Evolutionary conservation across 2,113 vertebrate genomes (phyloP).

Genomic region (Trogon melanurus): DNA sequence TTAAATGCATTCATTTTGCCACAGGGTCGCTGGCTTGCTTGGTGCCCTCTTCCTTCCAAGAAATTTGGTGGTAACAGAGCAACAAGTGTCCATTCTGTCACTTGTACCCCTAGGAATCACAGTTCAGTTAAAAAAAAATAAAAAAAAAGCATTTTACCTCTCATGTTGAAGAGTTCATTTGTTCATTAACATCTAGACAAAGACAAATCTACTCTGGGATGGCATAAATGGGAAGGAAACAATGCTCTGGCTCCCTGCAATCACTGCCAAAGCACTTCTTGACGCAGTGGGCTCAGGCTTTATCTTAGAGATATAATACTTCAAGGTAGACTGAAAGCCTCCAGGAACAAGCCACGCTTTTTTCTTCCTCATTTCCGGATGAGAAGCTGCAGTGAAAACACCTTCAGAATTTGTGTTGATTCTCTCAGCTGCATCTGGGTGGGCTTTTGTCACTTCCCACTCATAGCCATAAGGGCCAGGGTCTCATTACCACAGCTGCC

Average conservation of each 20-base stretch:
- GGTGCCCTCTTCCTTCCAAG: not conserved
- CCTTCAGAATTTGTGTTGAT: not conserved
- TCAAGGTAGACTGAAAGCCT: not conserved
- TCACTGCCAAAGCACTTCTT: not conserved
- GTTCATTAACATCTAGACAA: not conserved
- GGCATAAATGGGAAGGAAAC: not conserved
- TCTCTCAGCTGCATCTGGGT: not conserved
- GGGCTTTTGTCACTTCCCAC: not conserved
- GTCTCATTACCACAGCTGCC: not conserved
- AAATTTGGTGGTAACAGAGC: not conserved
- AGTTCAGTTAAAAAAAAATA: not conserved
- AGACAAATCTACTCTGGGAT: not conserved
- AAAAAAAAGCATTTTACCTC: not conserved
- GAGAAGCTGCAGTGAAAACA: not conserved
- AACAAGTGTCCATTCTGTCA: not conserved
- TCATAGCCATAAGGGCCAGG: rapidly evolving
- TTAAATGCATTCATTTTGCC: not conserved
- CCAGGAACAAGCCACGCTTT: not conserved
- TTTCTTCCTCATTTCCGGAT: not conserved
- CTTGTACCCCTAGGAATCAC: not conserved
- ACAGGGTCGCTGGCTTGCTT: not conserved
- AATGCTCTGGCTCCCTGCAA: not conserved
- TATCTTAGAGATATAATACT: not conserved
- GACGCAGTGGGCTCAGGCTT: not conserved
- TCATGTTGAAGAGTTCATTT: not conserved